phyloP scores from a whole-genome alignment of 2,113 vertebrate species.

The Tautogolabrus adspersus region DNA sequence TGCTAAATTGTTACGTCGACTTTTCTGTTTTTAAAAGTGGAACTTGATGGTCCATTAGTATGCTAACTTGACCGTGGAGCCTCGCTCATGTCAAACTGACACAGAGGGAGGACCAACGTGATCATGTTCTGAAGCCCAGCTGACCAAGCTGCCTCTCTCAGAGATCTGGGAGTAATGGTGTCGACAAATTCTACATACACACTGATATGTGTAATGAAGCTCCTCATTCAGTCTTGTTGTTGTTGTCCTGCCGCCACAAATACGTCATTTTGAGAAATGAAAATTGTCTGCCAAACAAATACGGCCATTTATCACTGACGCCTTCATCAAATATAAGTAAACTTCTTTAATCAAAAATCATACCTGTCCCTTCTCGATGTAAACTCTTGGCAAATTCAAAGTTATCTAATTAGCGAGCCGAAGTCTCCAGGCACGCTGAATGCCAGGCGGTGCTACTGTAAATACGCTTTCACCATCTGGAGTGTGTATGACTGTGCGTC shows the following conservation, averaged over 20 bases:
- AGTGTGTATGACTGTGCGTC: constrained; percentile 24
- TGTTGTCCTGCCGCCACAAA: not conserved
- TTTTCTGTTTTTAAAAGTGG: too few species aligned
- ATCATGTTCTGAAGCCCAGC: not conserved
- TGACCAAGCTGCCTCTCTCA: not conserved
- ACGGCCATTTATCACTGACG: constrained; percentile 37
- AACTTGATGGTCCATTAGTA: too few species aligned
- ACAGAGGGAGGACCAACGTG: too few species aligned
- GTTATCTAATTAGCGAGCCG: constrained; percentile 36
- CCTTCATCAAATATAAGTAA: constrained; percentile 33
- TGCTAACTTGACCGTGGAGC: too few species aligned
- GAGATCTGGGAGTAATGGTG: not conserved
- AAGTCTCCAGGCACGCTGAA: not conserved
- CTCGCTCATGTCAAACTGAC: too few species aligned
- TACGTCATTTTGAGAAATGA: constrained; percentile 47
- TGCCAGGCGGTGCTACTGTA: constrained; percentile 35
- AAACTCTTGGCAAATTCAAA: constrained; percentile 35
- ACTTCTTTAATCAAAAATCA: constrained; percentile 35
- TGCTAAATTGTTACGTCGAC: too few species aligned
- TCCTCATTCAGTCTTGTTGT: not conserved
- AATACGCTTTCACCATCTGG: constrained; percentile 71
- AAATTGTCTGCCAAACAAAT: constrained; percentile 25
- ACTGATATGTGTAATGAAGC: not conserved
- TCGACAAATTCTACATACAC: not conserved
- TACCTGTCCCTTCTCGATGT: constrained; percentile 21